Percentiles rank a stretch among this genome's conserved stretches.
Conservation (phyloP, 92 coral and sea anemone species). For the Bergia sp. region DNA sequence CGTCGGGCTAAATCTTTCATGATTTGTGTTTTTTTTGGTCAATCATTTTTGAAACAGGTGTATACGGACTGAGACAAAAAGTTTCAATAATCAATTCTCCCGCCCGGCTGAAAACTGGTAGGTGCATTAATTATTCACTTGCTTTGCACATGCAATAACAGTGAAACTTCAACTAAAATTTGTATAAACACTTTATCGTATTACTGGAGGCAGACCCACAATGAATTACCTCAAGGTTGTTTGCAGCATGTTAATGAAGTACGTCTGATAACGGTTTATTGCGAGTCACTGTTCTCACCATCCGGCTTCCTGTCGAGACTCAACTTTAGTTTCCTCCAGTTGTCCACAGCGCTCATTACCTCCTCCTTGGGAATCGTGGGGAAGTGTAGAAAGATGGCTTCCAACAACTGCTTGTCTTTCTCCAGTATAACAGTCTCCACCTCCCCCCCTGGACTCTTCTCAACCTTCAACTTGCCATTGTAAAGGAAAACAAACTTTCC, state of each 20-base stretch:
- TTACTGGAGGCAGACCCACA: not conserved
- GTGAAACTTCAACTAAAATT: not conserved
- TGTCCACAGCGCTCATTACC: not conserved
- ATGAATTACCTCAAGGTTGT: not conserved
- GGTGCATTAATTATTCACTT: too few species aligned
- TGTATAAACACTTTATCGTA: not conserved
- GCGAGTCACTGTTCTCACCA: not conserved
- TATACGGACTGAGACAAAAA: too few species aligned
- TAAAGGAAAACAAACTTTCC: not conserved
- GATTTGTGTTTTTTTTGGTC: too few species aligned
- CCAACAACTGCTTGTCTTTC: slow-evolving; percentile 4
- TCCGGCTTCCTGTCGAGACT: not conserved
- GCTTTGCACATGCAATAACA: not conserved
- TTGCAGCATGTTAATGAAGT: not conserved
- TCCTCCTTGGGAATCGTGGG: not conserved
- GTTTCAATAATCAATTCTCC: too few species aligned
- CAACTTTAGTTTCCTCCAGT: not conserved
- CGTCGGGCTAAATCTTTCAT: too few species aligned
- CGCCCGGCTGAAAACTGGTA: too few species aligned
- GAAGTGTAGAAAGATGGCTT: not conserved
- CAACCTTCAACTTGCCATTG: slow-evolving; percentile 9
- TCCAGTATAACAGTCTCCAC: not conserved
- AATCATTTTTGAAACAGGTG: too few species aligned
- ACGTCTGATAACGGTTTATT: not conserved
- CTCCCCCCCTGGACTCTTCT: slow-evolving; percentile 9